Base-by-base conservation (phyloP, 2,113 vertebrate genomes). In the Mus musculus region DNA sequence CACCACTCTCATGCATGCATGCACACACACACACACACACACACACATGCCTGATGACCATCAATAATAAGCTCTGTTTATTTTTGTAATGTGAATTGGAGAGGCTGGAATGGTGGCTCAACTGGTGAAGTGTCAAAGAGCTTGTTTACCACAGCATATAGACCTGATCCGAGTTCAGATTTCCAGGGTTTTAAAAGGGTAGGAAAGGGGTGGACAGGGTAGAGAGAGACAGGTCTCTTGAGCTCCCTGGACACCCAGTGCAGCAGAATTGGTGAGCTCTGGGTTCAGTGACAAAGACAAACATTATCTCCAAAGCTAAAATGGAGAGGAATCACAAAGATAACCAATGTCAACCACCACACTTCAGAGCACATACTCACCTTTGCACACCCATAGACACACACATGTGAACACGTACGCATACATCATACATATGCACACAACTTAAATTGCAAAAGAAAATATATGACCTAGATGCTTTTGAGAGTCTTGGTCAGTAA, bases 371-470 rank as follows among this genome's bases (percentile, higher is more conserved):
- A 65, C 61, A 33, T 3, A 6, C 39, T 42, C n/a, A 30, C 59
- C 59, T 84, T 61, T 63, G 39, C 4, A 85, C 7, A 46, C 16
- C 39, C 61, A 49, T 12, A 30, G 24, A 65, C 16, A 30, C 4
- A 30, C 39, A 65, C 20, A 46, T 39, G 65, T 33, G 26, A 65
- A 20, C 39, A 65, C 28, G 49, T 42, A 46, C 42, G 59, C 3
- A 84, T 67, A 10, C 4, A 33, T 33, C 42, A 86, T 28, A 65
- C 42, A 42, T 63, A 42, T 61, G 1, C 11, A 82, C 13, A 39
- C n/a, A 59, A 81, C 30, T 75, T 72, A 90, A 87, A 92, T 52
- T 86, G 26, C 54, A 82, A 92, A 86, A 69, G 42, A 80, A 76
- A 89, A 97, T 71, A 54, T 19, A 14, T 87, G 65, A 46, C 33